Conservation (phyloP, 1,140 invertebrate species). For the Drosophila takahashii region DNA sequence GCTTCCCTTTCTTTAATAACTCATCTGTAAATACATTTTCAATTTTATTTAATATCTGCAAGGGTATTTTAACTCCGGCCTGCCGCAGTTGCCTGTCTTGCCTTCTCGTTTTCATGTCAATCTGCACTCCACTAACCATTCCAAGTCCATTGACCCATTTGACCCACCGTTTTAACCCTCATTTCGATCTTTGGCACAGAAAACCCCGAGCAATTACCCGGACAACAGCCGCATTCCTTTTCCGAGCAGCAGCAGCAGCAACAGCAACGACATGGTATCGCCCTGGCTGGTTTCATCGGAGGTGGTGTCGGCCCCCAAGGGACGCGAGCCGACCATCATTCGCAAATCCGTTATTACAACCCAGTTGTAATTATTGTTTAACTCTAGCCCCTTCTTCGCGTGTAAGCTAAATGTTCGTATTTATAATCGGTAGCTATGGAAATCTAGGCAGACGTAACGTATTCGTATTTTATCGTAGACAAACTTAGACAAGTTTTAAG, state of each 20-base stretch:
- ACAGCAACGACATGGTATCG: slow-evolving; percentile 86
- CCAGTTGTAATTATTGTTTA: slow-evolving; percentile 88
- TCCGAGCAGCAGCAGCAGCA: slow-evolving; percentile 68
- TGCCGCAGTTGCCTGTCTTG: slow-evolving; percentile 6
- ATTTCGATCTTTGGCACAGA: slow-evolving; percentile 81
- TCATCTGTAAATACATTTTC: not conserved
- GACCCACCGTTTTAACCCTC: slow-evolving; percentile 14
- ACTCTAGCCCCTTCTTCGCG: slow-evolving; percentile 37
- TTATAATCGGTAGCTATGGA: slow-evolving; percentile 72
- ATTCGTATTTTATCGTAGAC: slow-evolving; percentile 60
- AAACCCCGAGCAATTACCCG: slow-evolving; percentile 80
- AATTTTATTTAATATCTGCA: not conserved
- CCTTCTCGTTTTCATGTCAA: slow-evolving; percentile 67
- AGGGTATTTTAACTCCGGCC: slow-evolving; percentile 23
- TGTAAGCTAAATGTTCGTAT: slow-evolving; percentile 76
- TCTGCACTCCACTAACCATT: slow-evolving; percentile 32
- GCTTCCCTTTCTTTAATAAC: not conserved
- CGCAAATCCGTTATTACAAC: slow-evolving; percentile 94
- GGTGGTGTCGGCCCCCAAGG: slow-evolving; percentile 87
- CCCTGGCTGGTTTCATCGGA: slow-evolving; percentile 93
- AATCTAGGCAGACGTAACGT: slow-evolving; percentile 38
- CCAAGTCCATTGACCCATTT: slow-evolving; percentile 9
- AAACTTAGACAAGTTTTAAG: slow-evolving; percentile 75
- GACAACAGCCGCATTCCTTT: slow-evolving; percentile 83
- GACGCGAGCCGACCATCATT: slow-evolving; percentile 89